Evolutionary conservation across 2,113 vertebrate genomes (phyloP).

Genomic region (Oreocharis arfaki): DNA sequence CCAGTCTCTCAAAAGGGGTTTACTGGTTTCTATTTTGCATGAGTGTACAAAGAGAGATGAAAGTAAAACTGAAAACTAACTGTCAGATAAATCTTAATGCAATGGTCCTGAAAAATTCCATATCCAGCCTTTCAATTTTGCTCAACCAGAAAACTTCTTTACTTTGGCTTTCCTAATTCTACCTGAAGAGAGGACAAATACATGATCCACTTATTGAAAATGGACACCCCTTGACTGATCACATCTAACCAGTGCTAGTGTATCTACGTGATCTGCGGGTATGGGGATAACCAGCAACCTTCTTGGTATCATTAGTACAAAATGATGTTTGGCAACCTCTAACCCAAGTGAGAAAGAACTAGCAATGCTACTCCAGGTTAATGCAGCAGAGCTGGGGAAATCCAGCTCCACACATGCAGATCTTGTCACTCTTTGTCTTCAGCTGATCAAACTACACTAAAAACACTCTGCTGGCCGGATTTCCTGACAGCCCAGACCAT

Average conservation of each 20-base stretch:
- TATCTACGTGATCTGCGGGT: background rate
- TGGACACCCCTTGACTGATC: background rate
- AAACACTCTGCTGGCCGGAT: accelerated
- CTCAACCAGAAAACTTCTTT: background rate
- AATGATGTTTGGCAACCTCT: background rate
- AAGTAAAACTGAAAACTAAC: background rate
- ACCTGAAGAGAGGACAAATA: background rate
- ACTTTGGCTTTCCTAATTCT: background rate
- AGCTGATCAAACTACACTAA: background rate
- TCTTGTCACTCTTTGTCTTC: background rate
- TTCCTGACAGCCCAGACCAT: background rate
- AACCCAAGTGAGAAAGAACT: background rate
- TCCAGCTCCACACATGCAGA: background rate
- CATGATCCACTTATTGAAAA: background rate
- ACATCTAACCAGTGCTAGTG: background rate
- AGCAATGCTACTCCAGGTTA: background rate
- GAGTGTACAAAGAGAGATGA: background rate
- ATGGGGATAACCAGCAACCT: background rate
- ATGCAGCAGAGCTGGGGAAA: background rate
- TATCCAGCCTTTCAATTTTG: background rate
- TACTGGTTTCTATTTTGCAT: background rate
- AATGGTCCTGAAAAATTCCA: background rate
- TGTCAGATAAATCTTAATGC: background rate
- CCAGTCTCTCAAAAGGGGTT: background rate
- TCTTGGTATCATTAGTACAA: background rate